Percentiles rank a stretch among this genome's conserved stretches.
Conservation (phyloP, 2,888 invertebrate genomes). For the Oscheius myriophilus region DNA sequence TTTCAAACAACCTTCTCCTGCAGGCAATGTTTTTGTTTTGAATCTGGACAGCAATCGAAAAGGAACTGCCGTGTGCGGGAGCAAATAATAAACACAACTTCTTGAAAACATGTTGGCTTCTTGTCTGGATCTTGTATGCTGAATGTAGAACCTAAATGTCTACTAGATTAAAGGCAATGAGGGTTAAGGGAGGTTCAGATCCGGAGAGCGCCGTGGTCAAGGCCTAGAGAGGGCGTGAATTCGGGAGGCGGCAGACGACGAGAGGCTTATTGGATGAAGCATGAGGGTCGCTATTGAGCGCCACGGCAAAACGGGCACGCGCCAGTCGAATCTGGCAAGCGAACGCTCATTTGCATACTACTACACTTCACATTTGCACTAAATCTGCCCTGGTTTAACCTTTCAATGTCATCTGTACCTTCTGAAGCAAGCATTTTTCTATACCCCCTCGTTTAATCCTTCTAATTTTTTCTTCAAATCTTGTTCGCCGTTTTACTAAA, state of each 20-base stretch:
- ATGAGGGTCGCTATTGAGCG: conserved; percentile 35
- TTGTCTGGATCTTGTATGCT: too few relatives aligned
- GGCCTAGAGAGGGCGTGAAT: conserved; percentile 25
- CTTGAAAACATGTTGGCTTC: too few relatives aligned
- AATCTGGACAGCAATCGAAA: too few relatives aligned
- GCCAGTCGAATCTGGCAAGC: conserved; percentile 30
- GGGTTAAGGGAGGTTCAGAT: conserved; percentile 31
- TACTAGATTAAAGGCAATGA: conserved; percentile 33
- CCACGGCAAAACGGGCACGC: conserved; percentile 29
- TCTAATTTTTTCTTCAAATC: not conserved
- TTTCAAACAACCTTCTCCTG: too few relatives aligned
- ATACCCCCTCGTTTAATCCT: not conserved
- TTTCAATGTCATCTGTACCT: not conserved
- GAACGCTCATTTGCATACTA: conserved; percentile 32
- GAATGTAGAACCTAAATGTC: not conserved
- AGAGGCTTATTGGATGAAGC: conserved; percentile 39
- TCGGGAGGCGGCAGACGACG: conserved; percentile 30
- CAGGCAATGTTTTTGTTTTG: too few relatives aligned
- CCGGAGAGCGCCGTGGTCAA: conserved; percentile 26
- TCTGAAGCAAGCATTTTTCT: not conserved
- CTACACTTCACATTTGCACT: conserved; percentile 27
- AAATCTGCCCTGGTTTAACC: not conserved
- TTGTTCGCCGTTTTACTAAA: not conserved
- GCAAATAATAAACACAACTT: too few relatives aligned
- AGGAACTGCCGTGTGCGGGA: too few relatives aligned